A percentile compares a stretch with the other conserved stretches of the same genome.
These are phyloP conservation scores for Oreochromis aureus DNA, from an alignment of 2,113 vertebrate genomes.

Conservation along the genomic window DNA sequence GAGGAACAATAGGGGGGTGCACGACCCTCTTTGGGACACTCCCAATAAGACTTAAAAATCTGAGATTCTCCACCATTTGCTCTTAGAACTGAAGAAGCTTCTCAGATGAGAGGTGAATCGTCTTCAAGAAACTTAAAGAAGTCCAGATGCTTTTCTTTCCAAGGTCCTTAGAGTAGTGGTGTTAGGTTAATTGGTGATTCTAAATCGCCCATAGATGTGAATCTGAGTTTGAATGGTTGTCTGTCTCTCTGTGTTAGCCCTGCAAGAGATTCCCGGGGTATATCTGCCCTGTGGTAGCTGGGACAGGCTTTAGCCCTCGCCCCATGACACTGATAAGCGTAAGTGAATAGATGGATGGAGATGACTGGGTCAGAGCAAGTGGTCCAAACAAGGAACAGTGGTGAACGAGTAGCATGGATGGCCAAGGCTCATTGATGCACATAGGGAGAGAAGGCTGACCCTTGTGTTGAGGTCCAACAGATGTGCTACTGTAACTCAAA, in stretches of 20 bases:
- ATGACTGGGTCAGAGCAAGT: neutral
- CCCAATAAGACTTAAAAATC: neutral
- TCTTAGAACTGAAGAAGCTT: neutral
- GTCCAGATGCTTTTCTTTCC: neutral
- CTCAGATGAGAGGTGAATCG: neutral
- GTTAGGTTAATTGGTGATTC: neutral
- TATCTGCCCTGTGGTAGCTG: neutral
- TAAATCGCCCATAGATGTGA: neutral
- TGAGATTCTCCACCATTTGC: neutral
- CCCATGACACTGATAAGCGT: neutral
- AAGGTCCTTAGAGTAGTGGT: neutral
- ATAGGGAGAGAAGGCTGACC: neutral
- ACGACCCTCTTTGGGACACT: neutral
- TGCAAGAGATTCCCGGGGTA: neutral
- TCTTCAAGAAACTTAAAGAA: neutral
- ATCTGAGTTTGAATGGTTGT: neutral
- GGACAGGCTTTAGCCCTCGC: neutral
- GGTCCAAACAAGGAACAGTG: neutral
- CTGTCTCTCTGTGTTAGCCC: neutral
- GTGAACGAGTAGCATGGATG: neutral
- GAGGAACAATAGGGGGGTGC: neutral
- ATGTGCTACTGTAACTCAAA: neutral
- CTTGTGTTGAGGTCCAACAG: neutral
- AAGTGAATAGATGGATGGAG: neutral
- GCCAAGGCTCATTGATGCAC: neutral